These are phyloP conservation scores for Cyclargus thomasi DNA, from an alignment of 1,140 invertebrate genomes.

Conservation along the genomic window DNA sequence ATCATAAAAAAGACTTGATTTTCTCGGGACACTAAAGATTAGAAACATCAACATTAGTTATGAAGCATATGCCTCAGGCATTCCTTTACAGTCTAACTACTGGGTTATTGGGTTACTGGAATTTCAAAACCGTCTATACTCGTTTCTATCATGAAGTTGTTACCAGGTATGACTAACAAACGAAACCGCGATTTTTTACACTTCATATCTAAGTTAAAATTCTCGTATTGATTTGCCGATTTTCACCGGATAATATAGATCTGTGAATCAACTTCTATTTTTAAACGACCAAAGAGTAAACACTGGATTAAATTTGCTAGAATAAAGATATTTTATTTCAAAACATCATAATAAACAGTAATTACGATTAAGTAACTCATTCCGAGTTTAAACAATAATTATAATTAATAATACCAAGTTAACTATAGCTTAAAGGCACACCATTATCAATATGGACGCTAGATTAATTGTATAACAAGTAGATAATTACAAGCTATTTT, in stretches of 20 bases:
- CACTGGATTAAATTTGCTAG: too few species aligned
- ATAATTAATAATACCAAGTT: neutral
- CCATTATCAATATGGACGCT: neutral
- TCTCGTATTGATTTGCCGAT: too few species aligned
- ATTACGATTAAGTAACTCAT: neutral
- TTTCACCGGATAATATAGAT: too few species aligned
- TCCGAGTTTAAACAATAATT: neutral
- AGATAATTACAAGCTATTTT: neutral
- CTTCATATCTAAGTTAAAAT: too few species aligned
- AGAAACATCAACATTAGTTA: neutral
- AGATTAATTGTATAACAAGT: neutral
- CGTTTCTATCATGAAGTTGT: neutral
- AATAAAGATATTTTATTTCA: too few species aligned
- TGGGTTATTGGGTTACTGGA: neutral
- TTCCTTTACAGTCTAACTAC: neutral
- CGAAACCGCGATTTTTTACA: neutral
- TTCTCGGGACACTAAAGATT: neutral
- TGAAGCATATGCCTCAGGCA: neutral
- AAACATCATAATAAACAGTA: too few species aligned
- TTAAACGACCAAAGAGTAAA: too few species aligned
- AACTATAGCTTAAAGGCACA: neutral
- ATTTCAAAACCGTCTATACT: neutral
- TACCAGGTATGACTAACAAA: neutral
- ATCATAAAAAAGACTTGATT: too few species aligned
- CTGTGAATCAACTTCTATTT: too few species aligned